These are phyloP conservation scores for Diadophis punctatus DNA, from an alignment of 2,113 vertebrate species.

Conservation along the genomic window DNA sequence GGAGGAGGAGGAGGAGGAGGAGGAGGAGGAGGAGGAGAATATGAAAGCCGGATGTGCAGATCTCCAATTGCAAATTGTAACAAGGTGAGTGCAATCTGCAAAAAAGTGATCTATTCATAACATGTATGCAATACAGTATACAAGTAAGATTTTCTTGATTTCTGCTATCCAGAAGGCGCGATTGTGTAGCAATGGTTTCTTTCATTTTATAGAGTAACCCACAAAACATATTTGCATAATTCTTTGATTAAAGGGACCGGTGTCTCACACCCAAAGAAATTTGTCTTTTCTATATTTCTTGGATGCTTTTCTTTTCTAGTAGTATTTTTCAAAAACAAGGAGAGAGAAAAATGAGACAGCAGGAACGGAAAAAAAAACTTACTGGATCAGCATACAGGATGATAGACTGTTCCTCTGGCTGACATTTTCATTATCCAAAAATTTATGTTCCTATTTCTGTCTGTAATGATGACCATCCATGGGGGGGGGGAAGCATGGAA, in stretches of 20 bases:
- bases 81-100: background rate
- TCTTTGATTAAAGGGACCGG: background rate
- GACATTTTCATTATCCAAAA: conserved; percentile 93
- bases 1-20: background rate
- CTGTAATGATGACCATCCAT: conserved; percentile 86
- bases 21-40: background rate
- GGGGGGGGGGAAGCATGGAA: conserved; percentile 68
- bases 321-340: conserved; percentile 52
- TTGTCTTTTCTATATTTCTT: background rate
- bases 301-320: conserved; percentile 27
- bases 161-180: background rate
- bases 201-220: background rate
- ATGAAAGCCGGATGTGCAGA: background rate
- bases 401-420: conserved; percentile 81
- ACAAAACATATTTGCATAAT: background rate
- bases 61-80: background rate
- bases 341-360: conserved; percentile 54
- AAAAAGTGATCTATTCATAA: background rate
- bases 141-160: background rate
- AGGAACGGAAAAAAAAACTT: conserved; percentile 54
- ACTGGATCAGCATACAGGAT: conserved; percentile 73
- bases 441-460: conserved; percentile 93
- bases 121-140: background rate
- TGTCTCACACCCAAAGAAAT: background rate
- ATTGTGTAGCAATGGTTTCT: background rate